phyloP scores from a whole-genome alignment of 2,888 invertebrate species.

The Netelia melanura region DNA sequence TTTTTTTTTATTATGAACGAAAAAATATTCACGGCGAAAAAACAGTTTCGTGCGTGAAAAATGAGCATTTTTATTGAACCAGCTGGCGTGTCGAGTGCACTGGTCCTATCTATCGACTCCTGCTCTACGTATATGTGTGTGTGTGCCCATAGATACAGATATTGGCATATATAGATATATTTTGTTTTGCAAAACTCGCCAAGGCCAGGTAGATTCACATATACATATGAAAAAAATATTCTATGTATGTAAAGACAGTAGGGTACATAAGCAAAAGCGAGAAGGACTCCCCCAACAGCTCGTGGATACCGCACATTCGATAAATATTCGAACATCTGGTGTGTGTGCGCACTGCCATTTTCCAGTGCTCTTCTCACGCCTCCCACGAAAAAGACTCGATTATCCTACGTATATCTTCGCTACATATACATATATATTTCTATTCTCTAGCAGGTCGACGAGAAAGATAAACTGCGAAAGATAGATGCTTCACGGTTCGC shows the following conservation, averaged over 20 bases:
- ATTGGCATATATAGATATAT: background rate
- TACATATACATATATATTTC: slow-evolving; percentile 6
- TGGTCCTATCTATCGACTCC: slow-evolving; percentile 36
- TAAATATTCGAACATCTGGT: slow-evolving; percentile 62
- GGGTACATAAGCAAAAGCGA: slow-evolving; percentile 47
- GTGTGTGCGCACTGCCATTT: slow-evolving; percentile 27
- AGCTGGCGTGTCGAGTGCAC: slow-evolving; percentile 40
- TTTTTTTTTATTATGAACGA: slow-evolving; percentile 6
- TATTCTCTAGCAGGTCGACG: slow-evolving; percentile 13
- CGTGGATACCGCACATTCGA: slow-evolving; percentile 48
- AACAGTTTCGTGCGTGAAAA: slow-evolving; percentile 1
- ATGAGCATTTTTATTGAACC: slow-evolving; percentile 55
- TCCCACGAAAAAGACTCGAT: slow-evolving; percentile 24
- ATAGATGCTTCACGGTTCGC: slow-evolving; percentile 50
- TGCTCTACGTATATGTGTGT: background rate
- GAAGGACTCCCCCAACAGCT: slow-evolving; percentile 12
- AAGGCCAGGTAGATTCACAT: slow-evolving; percentile 13
- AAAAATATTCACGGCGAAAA: background rate
- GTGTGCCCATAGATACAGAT: background rate
- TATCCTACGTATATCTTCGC: background rate
- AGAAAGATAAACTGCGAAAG: slow-evolving; percentile 43
- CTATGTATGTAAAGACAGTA: slow-evolving; percentile 29
- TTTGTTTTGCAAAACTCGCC: slow-evolving; percentile 35
- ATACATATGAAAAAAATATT: background rate
- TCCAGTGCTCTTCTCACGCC: slow-evolving; percentile 24